phyloP scores from a whole-genome alignment of 2,888 invertebrate genomes.

The Chrysina gloriosa region DNA sequence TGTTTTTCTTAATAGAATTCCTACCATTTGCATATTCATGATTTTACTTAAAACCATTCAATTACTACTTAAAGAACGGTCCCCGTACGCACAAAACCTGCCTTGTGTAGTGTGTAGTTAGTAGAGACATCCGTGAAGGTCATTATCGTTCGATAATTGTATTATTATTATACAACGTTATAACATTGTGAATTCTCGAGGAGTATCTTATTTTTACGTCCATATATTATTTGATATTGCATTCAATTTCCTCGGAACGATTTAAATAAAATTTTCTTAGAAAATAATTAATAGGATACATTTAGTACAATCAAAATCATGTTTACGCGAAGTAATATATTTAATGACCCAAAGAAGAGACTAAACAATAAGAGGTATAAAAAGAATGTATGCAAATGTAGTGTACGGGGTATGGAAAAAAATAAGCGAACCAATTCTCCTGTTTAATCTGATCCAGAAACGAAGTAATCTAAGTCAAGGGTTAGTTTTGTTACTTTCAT shows the following conservation, averaged over 20 bases:
- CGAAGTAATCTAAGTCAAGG: too few species aligned
- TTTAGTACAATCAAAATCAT: too few species aligned
- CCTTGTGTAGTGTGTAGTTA: conserved; percentile 3
- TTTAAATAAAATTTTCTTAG: not conserved
- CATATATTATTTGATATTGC: not conserved
- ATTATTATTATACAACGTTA: conserved; percentile 37
- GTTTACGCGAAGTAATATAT: too few species aligned
- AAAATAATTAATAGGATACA: too few species aligned
- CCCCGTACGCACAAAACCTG: conserved; percentile 20
- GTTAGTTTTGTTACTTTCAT: too few species aligned
- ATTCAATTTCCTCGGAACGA: not conserved
- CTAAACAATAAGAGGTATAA: too few species aligned
- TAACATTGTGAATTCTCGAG: conserved; percentile 1
- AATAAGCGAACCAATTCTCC: too few species aligned
- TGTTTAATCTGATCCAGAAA: too few species aligned
- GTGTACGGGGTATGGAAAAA: too few species aligned
- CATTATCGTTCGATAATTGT: conserved; percentile 33
- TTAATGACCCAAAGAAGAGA: too few species aligned
- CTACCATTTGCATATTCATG: conserved; percentile 1
- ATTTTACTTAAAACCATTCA: not conserved
- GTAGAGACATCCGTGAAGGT: conserved; percentile 30
- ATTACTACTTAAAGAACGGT: not conserved
- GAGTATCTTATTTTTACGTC: conserved; percentile 9
- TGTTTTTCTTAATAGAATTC: not conserved
- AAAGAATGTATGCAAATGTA: too few species aligned